These are phyloP conservation scores for Sarcoramphus papa DNA, from an alignment of 2,797 vertebrate species.

Conservation along the genomic window DNA sequence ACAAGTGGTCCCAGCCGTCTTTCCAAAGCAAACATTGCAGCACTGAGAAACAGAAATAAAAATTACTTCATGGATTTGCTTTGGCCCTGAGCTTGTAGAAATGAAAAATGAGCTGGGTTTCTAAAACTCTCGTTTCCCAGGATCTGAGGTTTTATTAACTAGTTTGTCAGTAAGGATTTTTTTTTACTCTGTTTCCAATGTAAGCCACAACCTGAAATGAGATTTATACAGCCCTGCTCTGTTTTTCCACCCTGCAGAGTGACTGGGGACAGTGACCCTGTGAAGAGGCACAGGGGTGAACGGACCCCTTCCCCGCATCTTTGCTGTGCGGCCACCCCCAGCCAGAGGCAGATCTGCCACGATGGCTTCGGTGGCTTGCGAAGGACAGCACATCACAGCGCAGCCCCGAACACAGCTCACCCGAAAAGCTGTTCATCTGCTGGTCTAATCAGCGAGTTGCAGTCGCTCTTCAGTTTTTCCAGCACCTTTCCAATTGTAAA, in stretches of 20 bases:
- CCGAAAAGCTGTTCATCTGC: rapidly evolving
- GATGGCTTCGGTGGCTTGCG: neutral
- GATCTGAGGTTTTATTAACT: slow-evolving; percentile 1
- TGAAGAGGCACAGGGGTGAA: no score
- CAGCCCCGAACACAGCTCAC: neutral
- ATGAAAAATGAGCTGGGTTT: neutral
- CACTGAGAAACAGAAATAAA: slow-evolving; percentile 17
- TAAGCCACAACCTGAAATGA: neutral
- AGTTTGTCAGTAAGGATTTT: neutral
- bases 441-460: rapidly evolving
- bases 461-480: neutral
- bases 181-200: neutral
- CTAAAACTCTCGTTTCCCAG: neutral
- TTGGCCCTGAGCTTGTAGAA: neutral
- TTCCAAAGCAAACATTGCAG: slow-evolving; percentile 12
- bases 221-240: neutral
- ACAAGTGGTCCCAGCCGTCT: neutral
- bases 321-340: neutral
- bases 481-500: neutral
- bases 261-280: neutral
- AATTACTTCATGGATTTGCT: slow-evolving; percentile 19
- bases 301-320: neutral
- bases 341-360: neutral
- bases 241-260: neutral
- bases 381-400: neutral